Evolutionary conservation across 2,113 vertebrate species (phyloP), one percentile per base, ranked within the genome.

Genomic region (Collichthys lucidus): DNA sequence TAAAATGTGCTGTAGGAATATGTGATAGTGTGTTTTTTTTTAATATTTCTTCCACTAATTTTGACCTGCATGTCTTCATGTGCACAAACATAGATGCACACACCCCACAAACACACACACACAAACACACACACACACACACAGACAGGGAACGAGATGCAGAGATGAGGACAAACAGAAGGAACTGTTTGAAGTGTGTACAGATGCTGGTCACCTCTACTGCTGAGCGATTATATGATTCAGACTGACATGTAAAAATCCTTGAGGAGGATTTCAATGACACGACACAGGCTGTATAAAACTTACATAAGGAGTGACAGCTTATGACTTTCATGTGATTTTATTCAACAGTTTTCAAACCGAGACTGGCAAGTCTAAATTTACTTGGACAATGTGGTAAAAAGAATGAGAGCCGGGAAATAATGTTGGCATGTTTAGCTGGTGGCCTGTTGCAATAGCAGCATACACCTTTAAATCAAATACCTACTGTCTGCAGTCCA

Each of bases 221-320:
- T 29, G 16, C 65, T 68, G 19, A 69, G 35, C 60, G 29, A 70
- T 59, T 47, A 53, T 73, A 17, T 31, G 69, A 77, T 57, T 78
- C 14, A 42, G 59, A 29, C 76, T 76, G 31, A 49, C 31, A 31
- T 46, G 42, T 56, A 69, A 47, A 40, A 47, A 50, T 46, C 42
- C 9, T 11, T 47, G 40, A 59, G 61, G 35, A 47, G 31, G 8
- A 69, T 72, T 69, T 60, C 56, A 84, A 84, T 80, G 79, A 60
- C 35, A 40, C 7, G 7, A 40, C 35, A 40, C 35, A 40, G 35
- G 70, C 42, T 22, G 17, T 49, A 75, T 75, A 57, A 66, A 3
- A 8, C 35, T 40, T 9, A 40, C 35, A 40, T 40, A 63, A 17
- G 29, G 12, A 46, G 49, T 42, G 29, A 40, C n/a, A 53, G 9